A percentile compares a stretch with the other conserved stretches of the same genome.
Conservation (phyloP, 2,888 invertebrate species). For the Mellilla xanthometata region DNA sequence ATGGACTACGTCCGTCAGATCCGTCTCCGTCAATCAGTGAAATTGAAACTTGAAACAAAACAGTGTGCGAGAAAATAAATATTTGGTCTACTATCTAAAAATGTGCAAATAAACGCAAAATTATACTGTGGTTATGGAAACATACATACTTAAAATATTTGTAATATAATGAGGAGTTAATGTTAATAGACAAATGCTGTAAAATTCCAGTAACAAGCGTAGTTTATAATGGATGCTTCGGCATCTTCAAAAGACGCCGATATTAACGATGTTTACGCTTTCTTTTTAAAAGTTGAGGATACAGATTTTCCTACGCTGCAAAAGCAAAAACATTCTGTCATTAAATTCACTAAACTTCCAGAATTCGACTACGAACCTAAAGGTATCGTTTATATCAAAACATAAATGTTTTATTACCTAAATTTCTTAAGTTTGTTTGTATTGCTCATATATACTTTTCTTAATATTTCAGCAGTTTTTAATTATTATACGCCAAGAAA, state of each 20-base stretch:
- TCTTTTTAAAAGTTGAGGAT: constrained; percentile 51
- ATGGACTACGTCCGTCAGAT: no score
- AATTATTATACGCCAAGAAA: no score
- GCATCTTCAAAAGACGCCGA: constrained; percentile 53
- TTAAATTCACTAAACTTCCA: constrained; percentile 70
- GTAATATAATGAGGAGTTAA: constrained; percentile 26
- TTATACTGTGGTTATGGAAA: background rate
- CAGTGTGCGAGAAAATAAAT: no score
- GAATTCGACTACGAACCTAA: constrained; percentile 55
- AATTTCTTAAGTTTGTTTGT: no score
- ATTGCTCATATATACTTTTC: no score
- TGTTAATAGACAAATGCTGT: constrained; percentile 23
- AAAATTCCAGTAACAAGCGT: constrained; percentile 27
- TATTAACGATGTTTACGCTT: constrained; percentile 48
- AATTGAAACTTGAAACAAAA: no score
- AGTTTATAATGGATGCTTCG: constrained; percentile 65
- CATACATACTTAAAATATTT: constrained; percentile 6
- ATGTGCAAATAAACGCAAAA: constrained; percentile 13
- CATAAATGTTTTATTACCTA: constrained; percentile 30
- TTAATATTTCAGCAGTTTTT: no score
- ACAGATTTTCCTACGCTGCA: constrained; percentile 38
- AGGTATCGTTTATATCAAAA: no score
- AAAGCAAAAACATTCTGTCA: constrained; percentile 55
- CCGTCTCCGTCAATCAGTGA: no score
- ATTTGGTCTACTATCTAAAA: background rate